These are phyloP conservation scores for crab-eating macaque (Macaca fascicularis) DNA, from an alignment of 2,113 vertebrate genomes.

Conservation along the genomic window T2T-MFA8v1.1 NC_088386.1:74606001-74606500, in stretches of 20 bases:
- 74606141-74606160: neutral
- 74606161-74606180: neutral
- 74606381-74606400: neutral
- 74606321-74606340: neutral
- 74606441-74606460: neutral
- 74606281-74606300: neutral
- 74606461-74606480: neutral
- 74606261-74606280: neutral
- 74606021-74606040: neutral
- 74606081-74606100: neutral
- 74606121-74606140: neutral
- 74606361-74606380: accelerated
- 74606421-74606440: neutral
- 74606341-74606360: neutral
- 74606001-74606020: neutral
- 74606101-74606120: neutral
- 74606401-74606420: neutral
- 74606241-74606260: neutral
- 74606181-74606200: neutral
- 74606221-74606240: neutral
- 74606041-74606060: neutral
- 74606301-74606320: neutral
- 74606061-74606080: neutral
- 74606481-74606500: neutral
- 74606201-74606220: neutral